Percentiles rank a stretch among this genome's conserved stretches.
These are phyloP conservation scores for Anoplopoma fimbria DNA, from an alignment of 2,113 vertebrate genomes.

Conservation along the genomic window DNA sequence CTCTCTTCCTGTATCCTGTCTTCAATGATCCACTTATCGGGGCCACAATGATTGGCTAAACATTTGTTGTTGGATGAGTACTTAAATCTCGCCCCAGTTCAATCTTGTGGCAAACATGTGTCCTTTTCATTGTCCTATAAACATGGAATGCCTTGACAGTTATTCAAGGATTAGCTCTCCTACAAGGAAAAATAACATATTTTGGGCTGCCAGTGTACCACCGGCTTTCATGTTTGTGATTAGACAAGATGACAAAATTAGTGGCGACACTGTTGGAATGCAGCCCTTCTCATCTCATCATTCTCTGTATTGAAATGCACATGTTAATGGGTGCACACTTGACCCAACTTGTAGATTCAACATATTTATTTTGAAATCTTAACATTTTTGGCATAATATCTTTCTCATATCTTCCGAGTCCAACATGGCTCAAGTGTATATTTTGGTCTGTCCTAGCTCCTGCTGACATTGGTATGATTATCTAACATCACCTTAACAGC, in stretches of 20 bases:
- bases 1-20: neutral
- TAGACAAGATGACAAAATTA: neutral
- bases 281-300: slow-evolving; percentile 66
- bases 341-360: slow-evolving; percentile 3
- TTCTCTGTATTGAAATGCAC: slow-evolving; percentile 46
- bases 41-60: neutral
- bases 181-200: neutral
- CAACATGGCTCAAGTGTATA: neutral
- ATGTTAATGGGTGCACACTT: slow-evolving; percentile 33
- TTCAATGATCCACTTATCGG: neutral
- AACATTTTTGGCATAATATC: neutral
- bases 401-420: neutral
- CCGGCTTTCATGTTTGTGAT: neutral
- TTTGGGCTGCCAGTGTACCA: neutral
- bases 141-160: neutral
- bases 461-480: slow-evolving; percentile 68
- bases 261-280: slow-evolving; percentile 66
- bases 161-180: neutral
- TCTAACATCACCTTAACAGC: slow-evolving; percentile 58
- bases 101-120: neutral
- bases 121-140: neutral
- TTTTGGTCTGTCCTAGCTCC: slow-evolving; percentile 27
- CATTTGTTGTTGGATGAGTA: neutral
- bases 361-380: neutral
- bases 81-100: neutral